Conservation (phyloP, 2,113 vertebrate genomes). For the Protobothrops flavoviridis region DNA sequence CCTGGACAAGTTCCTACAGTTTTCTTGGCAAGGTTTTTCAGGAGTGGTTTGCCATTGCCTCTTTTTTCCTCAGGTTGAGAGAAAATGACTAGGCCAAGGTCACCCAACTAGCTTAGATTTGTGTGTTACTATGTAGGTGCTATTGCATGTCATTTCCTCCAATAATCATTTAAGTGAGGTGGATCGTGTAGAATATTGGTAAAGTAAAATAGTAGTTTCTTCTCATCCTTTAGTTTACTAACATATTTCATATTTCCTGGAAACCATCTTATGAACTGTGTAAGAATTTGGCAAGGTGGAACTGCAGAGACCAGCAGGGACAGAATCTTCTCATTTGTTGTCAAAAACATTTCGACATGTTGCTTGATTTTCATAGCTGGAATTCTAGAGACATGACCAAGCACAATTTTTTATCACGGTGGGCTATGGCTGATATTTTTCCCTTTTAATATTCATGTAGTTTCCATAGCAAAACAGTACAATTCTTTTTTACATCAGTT, state of each 20-base stretch:
- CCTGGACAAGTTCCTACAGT: background rate
- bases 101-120: background rate
- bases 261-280: background rate
- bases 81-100: background rate
- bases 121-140: background rate
- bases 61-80: background rate
- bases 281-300: background rate
- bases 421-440: background rate
- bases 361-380: background rate
- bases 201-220: background rate
- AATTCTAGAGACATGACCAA: constrained; percentile 8
- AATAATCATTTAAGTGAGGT: background rate
- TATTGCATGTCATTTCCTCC: background rate
- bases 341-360: background rate
- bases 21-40: background rate
- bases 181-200: background rate
- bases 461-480: constrained; percentile 37
- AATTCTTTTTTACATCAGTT: constrained; percentile 44
- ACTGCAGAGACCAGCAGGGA: background rate
- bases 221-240: background rate
- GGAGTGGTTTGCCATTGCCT: background rate
- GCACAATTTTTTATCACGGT: background rate
- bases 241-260: background rate
- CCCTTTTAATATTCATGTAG: constrained; percentile 38
- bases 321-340: background rate